These are phyloP conservation scores for Danio albolineatus DNA, from an alignment of 2,797 vertebrate genomes.

Conservation along the genomic window DNA sequence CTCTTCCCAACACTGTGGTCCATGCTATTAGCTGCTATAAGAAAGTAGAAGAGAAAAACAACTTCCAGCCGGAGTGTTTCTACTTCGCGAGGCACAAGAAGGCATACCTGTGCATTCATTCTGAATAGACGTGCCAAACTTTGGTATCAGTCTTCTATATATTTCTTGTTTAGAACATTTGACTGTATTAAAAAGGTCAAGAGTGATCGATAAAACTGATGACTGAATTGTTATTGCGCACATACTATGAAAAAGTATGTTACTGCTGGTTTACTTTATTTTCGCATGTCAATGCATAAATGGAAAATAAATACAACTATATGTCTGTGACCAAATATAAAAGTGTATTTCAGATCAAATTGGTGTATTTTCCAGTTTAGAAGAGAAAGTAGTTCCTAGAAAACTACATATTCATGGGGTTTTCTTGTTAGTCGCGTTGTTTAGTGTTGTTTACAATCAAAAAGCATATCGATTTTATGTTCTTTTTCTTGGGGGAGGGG, in stretches of 20 bases:
- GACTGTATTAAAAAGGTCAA: conserved; percentile 13
- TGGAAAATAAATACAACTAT: not conserved
- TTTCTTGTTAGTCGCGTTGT: not conserved
- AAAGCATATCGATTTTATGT: not conserved
- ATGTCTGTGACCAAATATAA: conserved; percentile 10
- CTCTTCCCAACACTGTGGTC: conserved; percentile 77
- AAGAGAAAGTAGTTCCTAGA: not conserved
- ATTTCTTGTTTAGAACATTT: not conserved
- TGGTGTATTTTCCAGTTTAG: not conserved
- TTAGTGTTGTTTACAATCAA: conserved; percentile 17
- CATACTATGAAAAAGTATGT: not conserved
- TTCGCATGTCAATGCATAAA: not conserved
- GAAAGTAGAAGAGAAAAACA: conserved; percentile 79
- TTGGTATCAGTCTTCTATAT: conserved; percentile 47
- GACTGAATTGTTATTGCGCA: not conserved
- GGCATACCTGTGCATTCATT: conserved; percentile 78
- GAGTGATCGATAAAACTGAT: not conserved
- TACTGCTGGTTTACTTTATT: conserved; percentile 16
- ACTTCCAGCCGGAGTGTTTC: conserved; percentile 79
- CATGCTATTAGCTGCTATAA: conserved; percentile 82
- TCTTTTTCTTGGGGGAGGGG: not conserved
- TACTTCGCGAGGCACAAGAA: conserved; percentile 78
- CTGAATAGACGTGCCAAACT: conserved; percentile 67
- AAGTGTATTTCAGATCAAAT: not conserved
- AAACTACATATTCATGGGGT: not conserved